Conservation (phyloP, 2,113 vertebrate genomes). For the Carassius gibelio region DNA sequence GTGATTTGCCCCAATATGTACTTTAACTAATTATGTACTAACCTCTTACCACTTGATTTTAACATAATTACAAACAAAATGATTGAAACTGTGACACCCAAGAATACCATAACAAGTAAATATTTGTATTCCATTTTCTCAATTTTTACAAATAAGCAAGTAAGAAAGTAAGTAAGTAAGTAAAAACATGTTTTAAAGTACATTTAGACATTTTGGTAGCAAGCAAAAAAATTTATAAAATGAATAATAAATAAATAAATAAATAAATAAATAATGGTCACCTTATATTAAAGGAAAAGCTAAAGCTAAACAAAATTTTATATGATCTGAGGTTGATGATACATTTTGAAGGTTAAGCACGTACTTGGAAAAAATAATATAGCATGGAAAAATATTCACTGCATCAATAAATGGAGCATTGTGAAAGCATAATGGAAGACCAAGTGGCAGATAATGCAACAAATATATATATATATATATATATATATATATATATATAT, state of each 20-base stretch:
- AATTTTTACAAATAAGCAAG: not conserved
- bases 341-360: not conserved
- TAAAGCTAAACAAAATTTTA: not conserved
- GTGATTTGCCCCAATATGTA: not conserved
- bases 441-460: too few relatives aligned
- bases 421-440: not conserved
- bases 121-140: not conserved
- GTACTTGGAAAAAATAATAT: not conserved
- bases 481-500: too few relatives aligned
- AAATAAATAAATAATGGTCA: too few relatives aligned
- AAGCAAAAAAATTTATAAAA: too few relatives aligned
- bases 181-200: not conserved
- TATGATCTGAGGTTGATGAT: not conserved
- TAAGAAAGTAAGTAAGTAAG: not conserved
- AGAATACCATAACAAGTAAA: not conserved
- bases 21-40: not conserved
- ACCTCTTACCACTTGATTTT: not conserved
- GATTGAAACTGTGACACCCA: not conserved
- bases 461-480: too few relatives aligned
- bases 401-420: not conserved
- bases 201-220: not conserved
- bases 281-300: too few relatives aligned
- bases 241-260: too few relatives aligned
- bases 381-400: not conserved
- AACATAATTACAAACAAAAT: not conserved